phyloP scores from a whole-genome alignment of 2,113 vertebrate genomes.

The Machaerirhynchus nigripectus region DNA sequence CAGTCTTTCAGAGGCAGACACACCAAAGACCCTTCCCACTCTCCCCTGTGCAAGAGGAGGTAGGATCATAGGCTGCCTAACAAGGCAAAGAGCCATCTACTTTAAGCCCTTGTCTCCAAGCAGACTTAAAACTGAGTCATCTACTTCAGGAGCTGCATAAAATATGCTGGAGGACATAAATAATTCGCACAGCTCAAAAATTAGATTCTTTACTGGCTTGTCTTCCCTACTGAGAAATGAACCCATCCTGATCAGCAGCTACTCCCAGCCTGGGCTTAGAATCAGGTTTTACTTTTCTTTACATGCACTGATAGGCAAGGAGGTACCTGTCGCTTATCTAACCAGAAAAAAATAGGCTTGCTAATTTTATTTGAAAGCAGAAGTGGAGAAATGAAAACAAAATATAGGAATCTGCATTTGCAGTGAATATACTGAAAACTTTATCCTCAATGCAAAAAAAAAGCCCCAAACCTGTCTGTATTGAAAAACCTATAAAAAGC shows the following conservation, averaged over 20 bases:
- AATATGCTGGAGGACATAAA: conserved; percentile 27
- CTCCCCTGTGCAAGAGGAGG: background rate
- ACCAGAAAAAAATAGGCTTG: background rate
- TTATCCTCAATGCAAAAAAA: background rate
- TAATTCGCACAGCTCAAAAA: background rate
- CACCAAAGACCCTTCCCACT: background rate
- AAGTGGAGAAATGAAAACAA: background rate
- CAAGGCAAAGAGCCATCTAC: background rate
- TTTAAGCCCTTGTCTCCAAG: background rate
- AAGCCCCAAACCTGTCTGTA: rapidly evolving
- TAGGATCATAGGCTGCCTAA: background rate
- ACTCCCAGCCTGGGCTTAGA: background rate
- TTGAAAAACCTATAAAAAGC: background rate
- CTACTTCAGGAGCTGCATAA: background rate
- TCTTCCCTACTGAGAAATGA: background rate
- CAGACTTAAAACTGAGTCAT: conserved; percentile 30
- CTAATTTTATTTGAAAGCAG: background rate
- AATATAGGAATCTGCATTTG: background rate
- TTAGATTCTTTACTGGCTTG: background rate
- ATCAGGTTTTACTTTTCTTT: background rate
- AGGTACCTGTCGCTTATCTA: background rate
- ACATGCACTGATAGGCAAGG: background rate
- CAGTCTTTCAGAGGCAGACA: background rate
- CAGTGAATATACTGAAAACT: background rate
- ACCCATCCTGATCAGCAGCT: background rate